Base-by-base conservation (phyloP, 2,797 vertebrate genomes). In the Eremophila alpestris region DNA sequence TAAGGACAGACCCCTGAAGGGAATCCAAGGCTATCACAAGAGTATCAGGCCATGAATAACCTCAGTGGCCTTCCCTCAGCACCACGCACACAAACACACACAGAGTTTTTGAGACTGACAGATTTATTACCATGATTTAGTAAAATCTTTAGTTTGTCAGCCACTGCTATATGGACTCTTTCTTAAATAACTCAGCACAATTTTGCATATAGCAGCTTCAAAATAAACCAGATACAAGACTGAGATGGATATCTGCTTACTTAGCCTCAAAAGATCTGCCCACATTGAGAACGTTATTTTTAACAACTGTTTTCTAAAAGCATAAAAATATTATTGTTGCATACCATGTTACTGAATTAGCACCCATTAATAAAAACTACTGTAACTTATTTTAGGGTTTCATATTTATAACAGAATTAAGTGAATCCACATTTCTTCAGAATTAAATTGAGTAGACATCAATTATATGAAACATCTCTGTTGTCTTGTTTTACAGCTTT, bases 401-500 rank as follows among this genome's bases (percentile, higher is more conserved):
- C 38, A 26, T 15, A 62, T 56, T 82, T 87, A 46, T 46, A 40
- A 41, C 8, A 59, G 77, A 87, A 60, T 29, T 32, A 88, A 75
- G 21, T 12, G 32, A 93, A 88, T 17, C 64, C 51, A 68, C 36
- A 64, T 55, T 87, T 70, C 60, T 80, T 77, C 32, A 43, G 68
- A 89, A 78, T 69, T 56, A 76, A 77, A 36, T 8, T 71, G 67
- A 90, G 78, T n/a, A 95, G 82, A 90, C 54, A 95, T 55, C 18
- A 80, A 63, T 75, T 24, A 92, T 1, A 89, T 0, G 4, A 87
- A 90, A 93, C 78, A 95, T 70, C 52, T 95, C 58, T 69, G 71
- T 85, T 76, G 56, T 83, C 65, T 89, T 69, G 78, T 65, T 91
- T 92, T 60, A 67, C 59, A 83, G 70, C 68, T 82, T 94, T 98